These are phyloP conservation scores for Baryphthengus martii DNA, from an alignment of 2,113 vertebrate genomes.

Conservation along the genomic window DNA sequence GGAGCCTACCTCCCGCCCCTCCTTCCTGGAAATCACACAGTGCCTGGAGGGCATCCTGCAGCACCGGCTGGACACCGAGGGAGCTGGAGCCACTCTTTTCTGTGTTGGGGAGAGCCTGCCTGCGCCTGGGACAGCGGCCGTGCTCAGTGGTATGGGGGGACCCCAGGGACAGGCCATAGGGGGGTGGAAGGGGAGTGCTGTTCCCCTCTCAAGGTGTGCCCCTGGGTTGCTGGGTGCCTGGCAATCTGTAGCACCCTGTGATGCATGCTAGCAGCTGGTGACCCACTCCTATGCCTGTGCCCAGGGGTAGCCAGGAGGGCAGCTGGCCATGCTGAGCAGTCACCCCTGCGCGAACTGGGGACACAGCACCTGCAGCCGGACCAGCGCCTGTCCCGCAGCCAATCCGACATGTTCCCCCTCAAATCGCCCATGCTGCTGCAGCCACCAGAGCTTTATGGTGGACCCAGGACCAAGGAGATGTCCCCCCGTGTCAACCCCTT, in stretches of 20 bases:
- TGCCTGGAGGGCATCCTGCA: slow-evolving; percentile 80
- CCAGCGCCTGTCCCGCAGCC: slow-evolving; percentile 83
- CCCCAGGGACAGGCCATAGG: accelerated
- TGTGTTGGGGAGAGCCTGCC: neutral
- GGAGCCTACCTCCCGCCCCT: slow-evolving; percentile 78
- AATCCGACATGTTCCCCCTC: slow-evolving; percentile 81
- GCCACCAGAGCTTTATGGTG: neutral
- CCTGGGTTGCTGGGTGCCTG: neutral
- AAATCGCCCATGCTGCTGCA: slow-evolving; percentile 25
- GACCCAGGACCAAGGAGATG: slow-evolving; percentile 63
- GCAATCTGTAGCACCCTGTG: accelerated
- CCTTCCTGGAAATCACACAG: slow-evolving; percentile 81
- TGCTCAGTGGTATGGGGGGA: neutral
- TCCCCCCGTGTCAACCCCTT: slow-evolving; percentile 88
- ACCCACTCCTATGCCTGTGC: neutral
- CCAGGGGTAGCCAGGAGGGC: neutral
- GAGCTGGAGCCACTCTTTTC: neutral
- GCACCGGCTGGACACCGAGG: slow-evolving; percentile 35
- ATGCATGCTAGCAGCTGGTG: neutral
- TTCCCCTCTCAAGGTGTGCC: accelerated
- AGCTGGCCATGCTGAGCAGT: neutral
- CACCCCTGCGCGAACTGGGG: neutral
- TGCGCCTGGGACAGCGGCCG: accelerated
- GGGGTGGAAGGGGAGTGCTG: neutral
- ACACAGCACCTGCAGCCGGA: slow-evolving; percentile 42